Evolutionary conservation across 2,113 vertebrate genomes (phyloP).

Genomic region (Python bivittatus): DNA sequence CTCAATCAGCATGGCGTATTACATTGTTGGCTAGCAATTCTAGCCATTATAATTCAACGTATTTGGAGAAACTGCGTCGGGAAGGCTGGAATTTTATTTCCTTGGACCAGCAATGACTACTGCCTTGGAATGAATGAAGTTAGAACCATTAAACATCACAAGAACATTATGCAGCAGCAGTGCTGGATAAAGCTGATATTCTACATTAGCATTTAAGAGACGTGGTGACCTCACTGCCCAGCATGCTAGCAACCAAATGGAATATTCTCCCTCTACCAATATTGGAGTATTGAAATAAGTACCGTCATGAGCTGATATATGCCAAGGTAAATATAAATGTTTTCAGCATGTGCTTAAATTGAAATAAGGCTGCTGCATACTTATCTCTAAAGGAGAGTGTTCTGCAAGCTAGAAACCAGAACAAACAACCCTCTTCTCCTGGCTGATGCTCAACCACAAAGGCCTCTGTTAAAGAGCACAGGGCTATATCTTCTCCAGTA

Average conservation of each 20-base stretch:
- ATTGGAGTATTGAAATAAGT: neutral
- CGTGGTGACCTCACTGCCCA: neutral
- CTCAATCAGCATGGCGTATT: neutral
- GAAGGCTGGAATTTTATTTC: neutral
- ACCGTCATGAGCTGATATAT: neutral
- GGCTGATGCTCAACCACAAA: neutral
- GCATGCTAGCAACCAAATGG: neutral
- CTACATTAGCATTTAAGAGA: neutral
- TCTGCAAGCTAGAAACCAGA: neutral
- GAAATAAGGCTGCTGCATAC: neutral
- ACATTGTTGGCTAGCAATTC: neutral
- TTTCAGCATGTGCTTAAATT: neutral
- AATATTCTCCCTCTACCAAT: neutral
- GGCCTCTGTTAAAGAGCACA: neutral
- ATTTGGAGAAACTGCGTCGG: neutral
- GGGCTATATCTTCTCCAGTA: neutral
- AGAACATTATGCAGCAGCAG: neutral
- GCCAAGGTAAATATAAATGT: neutral
- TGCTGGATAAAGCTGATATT: neutral
- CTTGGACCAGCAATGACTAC: neutral
- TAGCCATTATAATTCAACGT: neutral
- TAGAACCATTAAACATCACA: neutral
- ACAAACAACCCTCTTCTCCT: neutral
- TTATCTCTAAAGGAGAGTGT: neutral
- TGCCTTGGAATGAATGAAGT: neutral